Percentiles rank a stretch among this genome's conserved stretches.
Conservation (phyloP, 2,888 invertebrate genomes). For the Acronicta alni region DNA sequence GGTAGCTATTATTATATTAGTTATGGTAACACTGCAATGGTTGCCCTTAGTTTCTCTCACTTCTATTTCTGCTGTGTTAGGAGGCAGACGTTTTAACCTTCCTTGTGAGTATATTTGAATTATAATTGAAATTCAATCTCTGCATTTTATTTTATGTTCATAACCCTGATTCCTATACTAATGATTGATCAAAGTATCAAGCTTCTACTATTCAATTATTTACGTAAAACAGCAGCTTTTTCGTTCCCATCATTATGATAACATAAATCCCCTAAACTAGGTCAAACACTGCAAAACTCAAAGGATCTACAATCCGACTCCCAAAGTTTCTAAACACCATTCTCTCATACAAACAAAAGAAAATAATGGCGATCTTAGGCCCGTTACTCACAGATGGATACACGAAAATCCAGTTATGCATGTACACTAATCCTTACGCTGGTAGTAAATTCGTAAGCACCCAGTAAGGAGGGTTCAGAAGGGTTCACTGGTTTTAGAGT, state of each 20-base stretch:
- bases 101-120: too few relatives aligned
- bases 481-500: conserved; percentile 27
- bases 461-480: conserved; percentile 44
- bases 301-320: conserved; percentile 2
- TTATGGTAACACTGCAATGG: too few relatives aligned
- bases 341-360: conserved; percentile 34
- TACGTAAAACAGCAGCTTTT: background rate
- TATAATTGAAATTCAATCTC: too few relatives aligned
- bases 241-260: background rate
- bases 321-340: conserved; percentile 8
- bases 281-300: background rate
- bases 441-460: conserved; percentile 49
- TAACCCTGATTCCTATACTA: too few relatives aligned
- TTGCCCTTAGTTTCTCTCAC: too few relatives aligned
- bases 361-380: conserved; percentile 37
- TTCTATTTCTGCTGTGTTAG: too few relatives aligned
- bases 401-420: conserved; percentile 50
- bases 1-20: too few relatives aligned
- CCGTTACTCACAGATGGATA: conserved; percentile 35
- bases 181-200: too few relatives aligned
- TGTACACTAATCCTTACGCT: conserved; percentile 49
- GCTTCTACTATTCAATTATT: too few relatives aligned
- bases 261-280: background rate
- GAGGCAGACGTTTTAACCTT: too few relatives aligned
- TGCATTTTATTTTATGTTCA: too few relatives aligned